Conservation (phyloP, 1,140 invertebrate genomes). For the Phortica variegata region DNA sequence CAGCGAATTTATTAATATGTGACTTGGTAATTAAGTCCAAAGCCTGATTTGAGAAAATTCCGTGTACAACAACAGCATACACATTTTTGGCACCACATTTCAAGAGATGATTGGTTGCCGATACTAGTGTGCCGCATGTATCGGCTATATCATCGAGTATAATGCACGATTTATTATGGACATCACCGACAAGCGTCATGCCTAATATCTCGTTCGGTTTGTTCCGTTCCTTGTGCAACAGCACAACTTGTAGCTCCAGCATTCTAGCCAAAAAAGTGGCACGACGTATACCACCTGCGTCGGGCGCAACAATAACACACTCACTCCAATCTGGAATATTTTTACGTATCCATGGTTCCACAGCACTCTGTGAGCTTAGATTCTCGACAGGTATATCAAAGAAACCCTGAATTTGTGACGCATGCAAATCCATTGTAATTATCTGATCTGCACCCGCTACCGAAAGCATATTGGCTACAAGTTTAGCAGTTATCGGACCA, state of each 20-base stretch:
- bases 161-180: not conserved
- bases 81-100: slow-evolving; percentile 2
- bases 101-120: not conserved
- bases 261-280: not conserved
- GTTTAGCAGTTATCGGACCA: slow-evolving; percentile 15
- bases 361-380: not conserved
- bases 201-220: not conserved
- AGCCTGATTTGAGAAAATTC: slow-evolving; percentile 1
- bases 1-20: no score
- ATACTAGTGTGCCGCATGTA: slow-evolving; percentile 5
- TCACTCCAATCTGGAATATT: slow-evolving; percentile 1
- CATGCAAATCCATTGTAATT: slow-evolving; percentile 14
- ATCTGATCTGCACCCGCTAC: slow-evolving; percentile 6
- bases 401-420: slow-evolving; percentile 16
- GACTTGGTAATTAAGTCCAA: no score
- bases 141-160: slow-evolving; percentile 15
- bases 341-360: slow-evolving; percentile 5
- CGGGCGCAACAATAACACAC: slow-evolving; percentile 9
- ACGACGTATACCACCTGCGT: slow-evolving; percentile 4
- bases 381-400: slow-evolving; percentile 21
- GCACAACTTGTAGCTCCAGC: slow-evolving; percentile 3
- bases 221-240: slow-evolving; percentile 7
- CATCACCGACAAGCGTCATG: slow-evolving; percentile 14
- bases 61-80: slow-evolving; percentile 10
- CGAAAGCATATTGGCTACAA: slow-evolving; percentile 17